Conservation (phyloP, 2,113 vertebrate genomes). For the Carlito syrichta region DNA sequence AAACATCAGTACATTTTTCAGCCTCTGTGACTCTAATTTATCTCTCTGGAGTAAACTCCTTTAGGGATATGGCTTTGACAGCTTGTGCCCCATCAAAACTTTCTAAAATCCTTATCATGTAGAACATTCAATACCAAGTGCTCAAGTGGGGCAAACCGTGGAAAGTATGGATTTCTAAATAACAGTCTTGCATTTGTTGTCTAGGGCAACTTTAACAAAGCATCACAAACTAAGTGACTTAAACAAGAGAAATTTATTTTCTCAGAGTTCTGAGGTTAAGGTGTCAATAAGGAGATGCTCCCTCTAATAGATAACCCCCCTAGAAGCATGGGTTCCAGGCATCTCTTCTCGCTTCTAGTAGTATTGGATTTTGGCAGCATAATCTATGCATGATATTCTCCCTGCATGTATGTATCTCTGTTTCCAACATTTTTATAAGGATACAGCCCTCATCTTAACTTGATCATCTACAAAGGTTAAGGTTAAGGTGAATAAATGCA, state of each 20-base stretch:
- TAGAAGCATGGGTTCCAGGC: not conserved
- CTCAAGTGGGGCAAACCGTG: not conserved
- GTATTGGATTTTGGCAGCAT: not conserved
- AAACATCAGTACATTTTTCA: not conserved
- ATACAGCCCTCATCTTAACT: not conserved
- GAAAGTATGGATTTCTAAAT: not conserved
- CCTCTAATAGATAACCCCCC: not conserved
- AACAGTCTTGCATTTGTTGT: not conserved
- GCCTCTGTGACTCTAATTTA: slow-evolving; percentile 16
- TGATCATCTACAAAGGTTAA: not conserved
- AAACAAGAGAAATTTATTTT: not conserved
- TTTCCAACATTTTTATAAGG: not conserved
- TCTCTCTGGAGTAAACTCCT: slow-evolving; percentile 28
- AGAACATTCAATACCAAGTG: not conserved
- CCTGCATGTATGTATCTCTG: not conserved
- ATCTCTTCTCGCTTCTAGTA: not conserved
- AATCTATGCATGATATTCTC: not conserved
- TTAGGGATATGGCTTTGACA: not conserved
- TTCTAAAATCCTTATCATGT: too few species aligned
- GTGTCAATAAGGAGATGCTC: not conserved
- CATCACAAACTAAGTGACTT: not conserved
- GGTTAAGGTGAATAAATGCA: not conserved
- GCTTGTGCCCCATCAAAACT: not conserved
- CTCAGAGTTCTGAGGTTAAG: not conserved
- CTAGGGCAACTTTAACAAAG: not conserved